Conservation (phyloP, 2,888 invertebrate genomes). For the Drosophila melanosoma region DNA sequence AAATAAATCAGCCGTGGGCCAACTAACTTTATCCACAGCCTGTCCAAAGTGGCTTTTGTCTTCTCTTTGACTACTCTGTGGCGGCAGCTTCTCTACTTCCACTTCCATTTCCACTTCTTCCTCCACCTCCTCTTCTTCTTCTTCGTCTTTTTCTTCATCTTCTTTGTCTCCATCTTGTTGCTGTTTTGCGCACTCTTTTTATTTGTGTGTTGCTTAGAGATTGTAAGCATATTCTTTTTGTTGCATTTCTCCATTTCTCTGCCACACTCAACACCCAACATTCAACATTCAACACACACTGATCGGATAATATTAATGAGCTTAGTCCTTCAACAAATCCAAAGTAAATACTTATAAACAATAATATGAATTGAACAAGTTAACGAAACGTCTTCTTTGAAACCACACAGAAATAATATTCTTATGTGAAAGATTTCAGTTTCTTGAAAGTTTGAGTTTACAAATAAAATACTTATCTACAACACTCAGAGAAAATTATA, state of each 20-base stretch:
- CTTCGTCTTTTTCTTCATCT: neutral
- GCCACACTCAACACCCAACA: slow-evolving; percentile 2
- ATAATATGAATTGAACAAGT: neutral
- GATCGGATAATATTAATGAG: slow-evolving; percentile 75
- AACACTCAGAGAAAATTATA: neutral
- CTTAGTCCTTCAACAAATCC: slow-evolving; percentile 36
- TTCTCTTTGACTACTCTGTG: slow-evolving; percentile 23
- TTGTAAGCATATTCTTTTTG: slow-evolving; percentile 45
- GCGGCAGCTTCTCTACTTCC: neutral
- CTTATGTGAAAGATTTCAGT: neutral
- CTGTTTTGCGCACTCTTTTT: neutral
- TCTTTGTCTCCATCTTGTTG: neutral
- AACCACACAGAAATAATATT: neutral
- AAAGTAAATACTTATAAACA: neutral
- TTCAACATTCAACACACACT: slow-evolving; percentile 31
- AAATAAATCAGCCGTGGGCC: slow-evolving; percentile 73
- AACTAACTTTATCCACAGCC: slow-evolving; percentile 69
- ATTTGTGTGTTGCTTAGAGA: slow-evolving; percentile 7
- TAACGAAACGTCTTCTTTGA: neutral
- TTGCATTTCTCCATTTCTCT: slow-evolving; percentile 44
- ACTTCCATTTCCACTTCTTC: neutral
- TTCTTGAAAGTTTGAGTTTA: neutral
- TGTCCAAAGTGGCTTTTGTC: slow-evolving; percentile 48
- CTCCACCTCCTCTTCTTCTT: neutral
- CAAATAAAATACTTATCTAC: neutral